phyloP scores from a whole-genome alignment of 2,113 vertebrate species.

The Elephantulus edwardii region DNA sequence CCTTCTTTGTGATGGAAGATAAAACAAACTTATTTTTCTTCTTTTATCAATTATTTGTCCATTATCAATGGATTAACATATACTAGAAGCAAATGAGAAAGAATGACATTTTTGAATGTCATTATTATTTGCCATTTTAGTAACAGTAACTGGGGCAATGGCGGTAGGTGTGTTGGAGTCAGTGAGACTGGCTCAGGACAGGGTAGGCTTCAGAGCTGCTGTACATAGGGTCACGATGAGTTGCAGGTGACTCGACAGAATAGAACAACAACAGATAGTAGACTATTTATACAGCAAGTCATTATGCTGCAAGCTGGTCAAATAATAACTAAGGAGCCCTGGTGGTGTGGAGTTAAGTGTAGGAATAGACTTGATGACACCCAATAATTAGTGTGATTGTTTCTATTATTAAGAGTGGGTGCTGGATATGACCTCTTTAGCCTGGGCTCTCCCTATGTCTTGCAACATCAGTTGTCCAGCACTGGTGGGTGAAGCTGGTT shows the following conservation, averaged over 20 bases:
- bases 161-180: too few species aligned
- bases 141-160: too few species aligned
- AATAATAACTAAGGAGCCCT: not conserved
- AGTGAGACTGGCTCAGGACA: too few species aligned
- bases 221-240: too few species aligned
- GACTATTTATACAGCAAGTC: not conserved
- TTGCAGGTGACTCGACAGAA: too few species aligned
- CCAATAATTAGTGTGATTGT: not conserved
- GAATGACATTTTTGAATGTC: not conserved
- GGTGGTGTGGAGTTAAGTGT: not conserved
- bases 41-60: not conserved
- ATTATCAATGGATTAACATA: conserved; percentile 46
- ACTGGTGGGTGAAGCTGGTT: not conserved
- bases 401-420: not conserved
- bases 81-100: not conserved
- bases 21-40: conserved; percentile 29
- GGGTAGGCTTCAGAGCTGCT: too few species aligned
- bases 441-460: not conserved
- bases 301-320: not conserved
- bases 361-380: not conserved
- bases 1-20: not conserved
- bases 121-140: not conserved
- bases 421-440: not conserved
- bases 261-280: not conserved
- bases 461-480: not conserved